Conservation (phyloP, 2,113 vertebrate species). For the Brienomyrus longianalis region DNA sequence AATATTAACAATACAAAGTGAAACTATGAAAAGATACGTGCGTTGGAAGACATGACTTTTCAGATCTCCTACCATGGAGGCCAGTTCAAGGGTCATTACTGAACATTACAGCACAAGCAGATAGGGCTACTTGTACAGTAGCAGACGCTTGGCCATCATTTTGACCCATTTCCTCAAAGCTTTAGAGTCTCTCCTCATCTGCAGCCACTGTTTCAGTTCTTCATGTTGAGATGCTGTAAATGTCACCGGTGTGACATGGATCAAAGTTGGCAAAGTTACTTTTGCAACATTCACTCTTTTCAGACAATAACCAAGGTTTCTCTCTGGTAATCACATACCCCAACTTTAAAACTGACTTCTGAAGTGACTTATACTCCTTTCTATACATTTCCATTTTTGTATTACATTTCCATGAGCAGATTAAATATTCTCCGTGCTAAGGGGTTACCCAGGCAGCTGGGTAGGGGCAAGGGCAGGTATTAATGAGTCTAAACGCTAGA, state of each 20-base stretch:
- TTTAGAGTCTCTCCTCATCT: neutral
- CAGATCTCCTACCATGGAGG: neutral
- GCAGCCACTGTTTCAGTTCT: neutral
- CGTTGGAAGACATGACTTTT: neutral
- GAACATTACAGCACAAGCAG: neutral
- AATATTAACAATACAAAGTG: neutral
- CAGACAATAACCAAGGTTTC: neutral
- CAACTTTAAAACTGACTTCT: neutral
- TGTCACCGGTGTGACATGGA: neutral
- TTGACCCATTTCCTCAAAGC: neutral
- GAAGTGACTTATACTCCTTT: neutral
- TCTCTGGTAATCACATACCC: neutral
- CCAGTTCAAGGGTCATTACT: too few relatives aligned
- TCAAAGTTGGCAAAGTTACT: neutral
- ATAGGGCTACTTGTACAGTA: too few relatives aligned
- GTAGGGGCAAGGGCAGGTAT: slow-evolving; percentile 43
- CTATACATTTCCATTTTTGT: neutral
- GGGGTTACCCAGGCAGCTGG: slow-evolving; percentile 53
- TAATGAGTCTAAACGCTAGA: slow-evolving; percentile 36
- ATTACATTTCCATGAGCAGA: slow-evolving; percentile 33
- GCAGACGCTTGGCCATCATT: neutral
- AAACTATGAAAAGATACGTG: neutral
- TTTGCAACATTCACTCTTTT: neutral
- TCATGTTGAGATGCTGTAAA: neutral
- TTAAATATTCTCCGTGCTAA: slow-evolving; percentile 41